Evolutionary conservation across 2,797 vertebrate species (phyloP), one percentile per base, ranked within the genome.

Genomic region (Hapalemur alaotrensis): DNA sequence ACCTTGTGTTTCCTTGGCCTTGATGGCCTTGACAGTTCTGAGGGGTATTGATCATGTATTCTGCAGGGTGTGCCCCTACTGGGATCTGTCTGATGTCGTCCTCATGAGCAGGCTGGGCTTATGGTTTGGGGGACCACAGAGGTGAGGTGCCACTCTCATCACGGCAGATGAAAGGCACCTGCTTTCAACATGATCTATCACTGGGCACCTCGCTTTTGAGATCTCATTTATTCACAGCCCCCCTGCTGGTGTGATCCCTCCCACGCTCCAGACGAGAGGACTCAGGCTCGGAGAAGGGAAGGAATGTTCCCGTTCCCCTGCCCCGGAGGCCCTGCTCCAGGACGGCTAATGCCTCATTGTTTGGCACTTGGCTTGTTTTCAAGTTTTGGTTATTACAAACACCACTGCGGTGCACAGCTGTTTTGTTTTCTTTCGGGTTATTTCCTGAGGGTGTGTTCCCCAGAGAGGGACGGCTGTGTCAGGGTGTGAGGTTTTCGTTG

Each of bases 361-460:
- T 84, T 20, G 90, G 35, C 41, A 10, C 15, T 50, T 78, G 93
- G 81, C 88, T 76, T 13, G 3, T 67, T 95, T 72, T 38, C 93
- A 80, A 25, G 7, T n/a, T 73, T 28, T 12, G 46, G 35, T 52
- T 32, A 52, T 83, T 70, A 3, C 15, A 61, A 81, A 70, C 2
- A n/a, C 12, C 25, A 14, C 70, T 0, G 35, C 20, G 13, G 73
- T 4, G 30, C 20, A 11, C 0, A 1, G 61, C 20, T 59, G 28
- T 14, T 20, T 73, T 14, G 32, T 76, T 43, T 73, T 63, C 25
- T 13, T 22, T 41, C 0, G 0, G 43, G 50, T 88, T 75, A 43
- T 75, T 98, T 97, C 95, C 94, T 93, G 88, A 97, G 84, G 72
- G 81, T 81, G 88, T 95, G 95, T 86, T 65, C 85, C 72, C 41